A percentile compares a stretch with the other conserved stretches of the same genome.
Conservation (phyloP, 2,113 vertebrate species). For the Amazona guildingii region DNA sequence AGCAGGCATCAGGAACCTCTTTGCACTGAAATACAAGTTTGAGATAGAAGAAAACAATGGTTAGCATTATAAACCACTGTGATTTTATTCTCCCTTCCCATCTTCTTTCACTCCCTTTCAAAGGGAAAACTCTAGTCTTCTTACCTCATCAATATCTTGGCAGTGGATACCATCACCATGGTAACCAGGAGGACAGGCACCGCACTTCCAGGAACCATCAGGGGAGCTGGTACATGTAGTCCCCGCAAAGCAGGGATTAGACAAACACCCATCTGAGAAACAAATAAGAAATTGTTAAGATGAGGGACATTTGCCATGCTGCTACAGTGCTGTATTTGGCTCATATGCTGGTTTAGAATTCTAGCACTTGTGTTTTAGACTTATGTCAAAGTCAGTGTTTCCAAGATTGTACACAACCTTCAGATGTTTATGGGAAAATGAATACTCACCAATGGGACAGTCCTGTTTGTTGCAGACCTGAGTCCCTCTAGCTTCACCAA, state of each 20-base stretch:
- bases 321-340: background rate
- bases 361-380: background rate
- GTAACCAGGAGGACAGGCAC: constrained; percentile 89
- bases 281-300: background rate
- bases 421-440: background rate
- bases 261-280: constrained; percentile 91
- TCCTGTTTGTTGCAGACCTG: constrained; percentile 89
- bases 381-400: background rate
- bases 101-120: background rate
- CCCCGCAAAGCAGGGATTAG: constrained; percentile 93
- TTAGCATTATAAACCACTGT: background rate
- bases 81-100: background rate
- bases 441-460: constrained; percentile 80
- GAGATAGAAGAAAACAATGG: background rate
- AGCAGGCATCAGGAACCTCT: constrained; percentile 90
- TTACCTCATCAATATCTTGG: constrained; percentile 93
- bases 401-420: background rate
- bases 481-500: constrained; percentile 80
- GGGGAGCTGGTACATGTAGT: constrained; percentile 87
- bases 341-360: background rate
- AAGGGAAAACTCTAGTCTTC: background rate
- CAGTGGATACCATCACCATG: constrained; percentile 89
- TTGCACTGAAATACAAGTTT: constrained; percentile 78
- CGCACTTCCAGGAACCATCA: constrained; percentile 94
- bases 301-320: background rate